Evolutionary conservation across 2,888 invertebrate species (phyloP).

Genomic region (Ophonus ardosiacus): DNA sequence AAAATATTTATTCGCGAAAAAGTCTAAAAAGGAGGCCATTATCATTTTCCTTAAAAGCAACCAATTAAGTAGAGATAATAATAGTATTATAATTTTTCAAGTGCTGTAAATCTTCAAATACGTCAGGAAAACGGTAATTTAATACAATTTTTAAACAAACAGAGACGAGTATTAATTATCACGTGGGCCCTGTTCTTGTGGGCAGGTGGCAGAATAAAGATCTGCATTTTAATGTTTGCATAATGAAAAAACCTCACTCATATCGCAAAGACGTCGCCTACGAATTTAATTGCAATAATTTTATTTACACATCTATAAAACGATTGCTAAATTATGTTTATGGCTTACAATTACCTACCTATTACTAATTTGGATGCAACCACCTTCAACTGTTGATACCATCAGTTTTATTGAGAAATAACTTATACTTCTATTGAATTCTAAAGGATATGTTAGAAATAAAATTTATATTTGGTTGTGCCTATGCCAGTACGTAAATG

Average conservation of each 20-base stretch:
- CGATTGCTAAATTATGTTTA: conserved; percentile 34
- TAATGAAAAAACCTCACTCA: conserved; percentile 36
- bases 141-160: conserved; percentile 46
- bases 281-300: conserved; percentile 41
- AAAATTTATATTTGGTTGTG: neutral
- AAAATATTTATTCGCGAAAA: conserved; percentile 33
- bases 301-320: conserved; percentile 34
- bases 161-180: conserved; percentile 50
- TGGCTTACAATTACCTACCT: conserved; percentile 3
- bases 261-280: conserved; percentile 38
- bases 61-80: conserved; percentile 35
- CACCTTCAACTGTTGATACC: neutral
- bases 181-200: conserved; percentile 43
- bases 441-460: neutral
- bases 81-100: conserved; percentile 6
- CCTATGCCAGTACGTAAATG: neutral
- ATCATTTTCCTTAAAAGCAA: conserved; percentile 42
- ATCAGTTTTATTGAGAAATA: neutral
- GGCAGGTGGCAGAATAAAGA: conserved; percentile 51
- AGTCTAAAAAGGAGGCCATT: conserved; percentile 24
- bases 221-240: conserved; percentile 53
- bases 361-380: conserved; percentile 9
- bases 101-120: conserved; percentile 44
- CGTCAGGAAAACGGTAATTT: conserved; percentile 55
- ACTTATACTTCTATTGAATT: neutral